Evolutionary conservation across 2,797 vertebrate genomes (phyloP), one percentile per base, ranked within the genome.

Genomic region (Pipistrellus kuhlii): DNA sequence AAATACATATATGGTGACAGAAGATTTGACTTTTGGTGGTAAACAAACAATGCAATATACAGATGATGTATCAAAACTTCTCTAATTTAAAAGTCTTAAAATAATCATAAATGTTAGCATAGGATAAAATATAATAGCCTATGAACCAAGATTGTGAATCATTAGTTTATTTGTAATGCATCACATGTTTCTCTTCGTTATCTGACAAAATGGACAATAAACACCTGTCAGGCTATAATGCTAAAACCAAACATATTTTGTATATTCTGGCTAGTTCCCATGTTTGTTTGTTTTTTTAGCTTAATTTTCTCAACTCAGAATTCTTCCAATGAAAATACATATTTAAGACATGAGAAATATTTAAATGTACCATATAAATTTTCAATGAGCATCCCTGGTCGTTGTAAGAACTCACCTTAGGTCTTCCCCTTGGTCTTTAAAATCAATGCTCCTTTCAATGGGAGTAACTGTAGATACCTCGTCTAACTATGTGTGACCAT

Each of bases 401-500:
- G 0, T 46, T 66, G 88, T 8, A 48, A 51, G 44, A 69, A 64
- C 14, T 30, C 30, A 81, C 23, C 30, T 27, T 3, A n/a, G 2
- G 18, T 38, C 32, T 32, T 76, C 23, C 21, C n/a, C 4, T 27
- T 59, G 5, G 15, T 91, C 51, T 46, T 62, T 59, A 72, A 88
- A 51, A 48, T 12, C 8, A 62, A 6, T 2, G 21, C 13, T 51
- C 46, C 48, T 62, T 35, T 90, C 32, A 57, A 9, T 18, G 5
- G 38, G 4, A 14, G 32, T 35, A 15, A 69, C 3, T 14, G 30
- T 9, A 25, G 41, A 8, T 35, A 59, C 10, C 0, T 73, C 5
- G 6, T 0, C 0, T 23, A 30, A 11, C 51, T 62, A 0, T 44
- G 0, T 23, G 71, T 77, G 32, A 41, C 15, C 48, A 32, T 2